Evolutionary conservation across 2,113 vertebrate genomes (phyloP).

Genomic region (Xenopus tropicalis): UCB_Xtro_10.0 CM004450.2:91419501-91420000

Average conservation of each 20-base stretch:
- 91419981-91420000: too few species aligned
- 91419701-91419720: constrained; percentile 19
- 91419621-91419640: constrained; percentile 43
- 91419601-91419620: constrained; percentile 45
- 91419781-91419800: background rate
- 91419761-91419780: constrained; percentile 25
- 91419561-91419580: constrained; percentile 44
- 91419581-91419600: constrained; percentile 41
- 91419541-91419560: constrained; percentile 37
- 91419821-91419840: background rate
- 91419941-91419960: too few species aligned
- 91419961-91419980: too few species aligned
- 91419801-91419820: background rate
- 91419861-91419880: too few species aligned
- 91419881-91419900: too few species aligned
- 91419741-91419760: constrained; percentile 23
- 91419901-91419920: too few species aligned
- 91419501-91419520: constrained; percentile 33
- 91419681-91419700: constrained; percentile 38
- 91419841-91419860: too few species aligned
- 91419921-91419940: too few species aligned
- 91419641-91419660: constrained; percentile 33
- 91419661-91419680: constrained; percentile 44
- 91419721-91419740: constrained; percentile 32
- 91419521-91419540: constrained; percentile 4